These are phyloP conservation scores for Enhydra lutris DNA, from an alignment of 2,113 vertebrate genomes.

Conservation along the genomic window DNA sequence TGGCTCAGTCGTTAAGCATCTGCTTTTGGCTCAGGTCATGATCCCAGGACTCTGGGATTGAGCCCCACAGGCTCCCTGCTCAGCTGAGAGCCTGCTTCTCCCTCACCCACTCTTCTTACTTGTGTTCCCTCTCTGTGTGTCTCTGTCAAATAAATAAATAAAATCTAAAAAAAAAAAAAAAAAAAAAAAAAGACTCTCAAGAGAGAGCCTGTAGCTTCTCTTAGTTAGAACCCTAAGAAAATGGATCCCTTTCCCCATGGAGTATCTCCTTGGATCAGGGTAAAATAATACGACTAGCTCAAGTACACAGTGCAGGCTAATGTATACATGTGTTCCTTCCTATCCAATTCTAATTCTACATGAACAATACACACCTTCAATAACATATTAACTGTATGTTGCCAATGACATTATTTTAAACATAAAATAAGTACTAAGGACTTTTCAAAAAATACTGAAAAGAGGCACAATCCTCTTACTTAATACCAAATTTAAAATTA, in stretches of 20 bases:
- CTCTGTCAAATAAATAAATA: too few relatives aligned
- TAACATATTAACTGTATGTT: background rate
- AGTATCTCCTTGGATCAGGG: background rate
- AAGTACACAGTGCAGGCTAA: background rate
- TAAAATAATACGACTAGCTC: background rate
- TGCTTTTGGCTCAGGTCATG: too few relatives aligned
- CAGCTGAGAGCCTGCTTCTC: too few relatives aligned
- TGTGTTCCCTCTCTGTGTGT: too few relatives aligned
- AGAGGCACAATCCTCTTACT: background rate
- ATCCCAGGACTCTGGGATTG: too few relatives aligned
- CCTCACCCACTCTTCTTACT: too few relatives aligned
- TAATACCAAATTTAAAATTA: conserved; percentile 25
- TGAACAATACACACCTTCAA: background rate
- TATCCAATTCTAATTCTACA: background rate
- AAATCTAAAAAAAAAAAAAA: too few relatives aligned
- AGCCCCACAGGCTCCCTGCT: too few relatives aligned
- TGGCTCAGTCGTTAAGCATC: too few relatives aligned
- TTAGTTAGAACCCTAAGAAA: background rate
- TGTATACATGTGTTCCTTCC: background rate
- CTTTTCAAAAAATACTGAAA: background rate
- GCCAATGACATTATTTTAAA: conserved; percentile 22
- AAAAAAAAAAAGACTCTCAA: background rate
- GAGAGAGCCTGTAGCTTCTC: background rate
- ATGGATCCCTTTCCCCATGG: background rate
- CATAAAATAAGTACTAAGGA: background rate